Base-by-base conservation (phyloP, 2,888 invertebrate genomes). In the Epicampocera succincta region DNA sequence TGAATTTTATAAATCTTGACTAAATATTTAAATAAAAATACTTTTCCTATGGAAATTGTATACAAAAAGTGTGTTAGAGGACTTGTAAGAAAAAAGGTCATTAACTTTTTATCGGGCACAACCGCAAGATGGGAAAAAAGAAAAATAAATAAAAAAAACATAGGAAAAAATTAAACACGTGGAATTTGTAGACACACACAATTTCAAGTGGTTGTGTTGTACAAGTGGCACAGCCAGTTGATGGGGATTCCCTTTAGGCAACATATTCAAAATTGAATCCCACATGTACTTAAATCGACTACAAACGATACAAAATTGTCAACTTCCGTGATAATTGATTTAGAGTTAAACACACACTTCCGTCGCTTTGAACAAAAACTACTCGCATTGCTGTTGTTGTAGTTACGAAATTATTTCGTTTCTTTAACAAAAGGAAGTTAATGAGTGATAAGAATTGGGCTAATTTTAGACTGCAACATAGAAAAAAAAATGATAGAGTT, bases 331-430 rank as follows among this genome's bases (percentile, higher is more conserved):
- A 66, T 44, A 66, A 74, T 40, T 77, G 65, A 66, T 63, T 58
- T 69, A 63, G 72, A 68, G 77, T 69, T 63, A n/a, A 73, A 73
- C 61, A 72, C 61, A 72, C 76, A 81, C 72, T 76, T 81, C 77
- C 80, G 61, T 42, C 12, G 0, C 9, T 19, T 12, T 33, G 48
- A 72, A 65, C 33, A 42, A 33, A 65, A 42, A 54, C 25, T 17
- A 38, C 11, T 33, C 25, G 25, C 25, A 2, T 3, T 25, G 25
- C 2, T 25, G 2, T 25, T 3, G 25, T 38, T 69, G 33, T 15
- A 65, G 58, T 52, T 61, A 65, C 50, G 40, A 38, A 42, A 79
- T 44, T 74, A 38, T 1, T 33, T 42, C 50, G n/a, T 3, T 66
- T 72, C 11, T 15, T 5, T 38, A 29, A 38, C 13, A 56, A 69